These are phyloP conservation scores for Zaprionus ghesquierei DNA, from an alignment of 1,140 invertebrate genomes.

Conservation along the genomic window DNA sequence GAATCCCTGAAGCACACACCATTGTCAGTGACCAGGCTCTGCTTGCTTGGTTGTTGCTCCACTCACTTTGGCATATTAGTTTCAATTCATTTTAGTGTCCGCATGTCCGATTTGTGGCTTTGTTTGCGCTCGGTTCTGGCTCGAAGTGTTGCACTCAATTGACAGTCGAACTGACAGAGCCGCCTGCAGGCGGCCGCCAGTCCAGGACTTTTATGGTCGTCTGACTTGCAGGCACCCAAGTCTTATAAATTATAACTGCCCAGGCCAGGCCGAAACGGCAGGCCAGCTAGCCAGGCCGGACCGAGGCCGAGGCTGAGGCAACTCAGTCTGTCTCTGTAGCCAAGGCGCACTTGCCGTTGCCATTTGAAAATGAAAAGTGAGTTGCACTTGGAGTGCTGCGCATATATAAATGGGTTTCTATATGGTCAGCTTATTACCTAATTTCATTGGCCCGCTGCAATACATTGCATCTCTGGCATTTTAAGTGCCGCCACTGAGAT, in stretches of 20 bases:
- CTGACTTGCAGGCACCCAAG: conserved; percentile 30
- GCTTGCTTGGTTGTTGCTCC: conserved; percentile 31
- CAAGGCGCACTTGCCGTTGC: conserved; percentile 75
- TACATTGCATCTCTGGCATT: conserved; percentile 65
- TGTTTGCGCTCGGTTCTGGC: conserved; percentile 56
- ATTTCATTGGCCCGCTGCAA: conserved; percentile 61
- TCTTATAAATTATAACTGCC: conserved; percentile 74
- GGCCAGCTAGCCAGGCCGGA: background rate
- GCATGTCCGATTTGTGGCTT: conserved; percentile 67
- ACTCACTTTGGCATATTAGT: conserved; percentile 81
- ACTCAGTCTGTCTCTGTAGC: conserved; percentile 14
- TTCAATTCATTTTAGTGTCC: conserved; percentile 81
- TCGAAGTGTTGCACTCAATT: conserved; percentile 76
- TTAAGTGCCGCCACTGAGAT: conserved; percentile 48
- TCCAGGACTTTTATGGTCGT: conserved; percentile 76
- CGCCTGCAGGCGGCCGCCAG: conserved; percentile 68
- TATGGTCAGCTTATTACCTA: conserved; percentile 77
- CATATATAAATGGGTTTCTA: conserved; percentile 36
- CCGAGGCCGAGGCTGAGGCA: background rate
- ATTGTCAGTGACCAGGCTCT: conserved; percentile 56
- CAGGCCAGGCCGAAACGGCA: background rate
- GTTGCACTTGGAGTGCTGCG: conserved; percentile 44
- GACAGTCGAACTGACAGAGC: conserved; percentile 76
- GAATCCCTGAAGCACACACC: conserved; percentile 67
- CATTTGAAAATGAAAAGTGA: conserved; percentile 80